Conservation (phyloP, 2,113 vertebrate species). For the Dolichallabes microphthalmus region DNA sequence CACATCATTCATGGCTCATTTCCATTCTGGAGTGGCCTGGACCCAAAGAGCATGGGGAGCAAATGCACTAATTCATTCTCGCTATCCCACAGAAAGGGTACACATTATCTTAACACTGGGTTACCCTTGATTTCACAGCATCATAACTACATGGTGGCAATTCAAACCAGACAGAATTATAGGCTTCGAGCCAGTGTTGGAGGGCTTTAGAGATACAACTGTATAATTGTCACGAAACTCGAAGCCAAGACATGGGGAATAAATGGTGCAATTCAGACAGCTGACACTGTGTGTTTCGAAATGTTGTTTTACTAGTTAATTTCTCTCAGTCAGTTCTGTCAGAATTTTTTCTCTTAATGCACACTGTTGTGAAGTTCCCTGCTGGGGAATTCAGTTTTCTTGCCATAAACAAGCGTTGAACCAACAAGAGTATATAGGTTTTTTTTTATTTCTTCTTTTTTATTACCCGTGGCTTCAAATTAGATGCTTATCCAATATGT, state of each 20-base stretch:
- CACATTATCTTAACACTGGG: slow-evolving; percentile 51
- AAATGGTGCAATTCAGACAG: slow-evolving; percentile 31
- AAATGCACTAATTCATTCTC: slow-evolving; percentile 57
- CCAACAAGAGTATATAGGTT: neutral
- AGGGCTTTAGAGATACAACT: slow-evolving; percentile 39
- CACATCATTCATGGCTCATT: slow-evolving; percentile 66
- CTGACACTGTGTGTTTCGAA: slow-evolving; percentile 33
- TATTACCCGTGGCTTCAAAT: neutral
- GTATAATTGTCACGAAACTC: slow-evolving; percentile 46
- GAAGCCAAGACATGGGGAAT: slow-evolving; percentile 35
- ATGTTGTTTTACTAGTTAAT: slow-evolving; percentile 45
- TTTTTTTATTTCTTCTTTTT: slow-evolving; percentile 24
- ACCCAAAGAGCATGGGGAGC: slow-evolving; percentile 52
- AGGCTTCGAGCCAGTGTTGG: slow-evolving; percentile 53
- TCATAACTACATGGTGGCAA: slow-evolving; percentile 32
- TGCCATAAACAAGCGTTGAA: slow-evolving; percentile 16
- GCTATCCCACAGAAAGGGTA: slow-evolving; percentile 46
- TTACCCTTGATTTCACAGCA: slow-evolving; percentile 51
- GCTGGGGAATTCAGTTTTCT: slow-evolving; percentile 26
- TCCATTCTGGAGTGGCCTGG: slow-evolving; percentile 55
- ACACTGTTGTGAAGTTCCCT: neutral
- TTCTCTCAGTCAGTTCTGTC: slow-evolving; percentile 23
- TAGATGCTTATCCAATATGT: neutral
- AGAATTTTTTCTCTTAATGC: slow-evolving; percentile 36
- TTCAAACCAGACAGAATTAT: slow-evolving; percentile 56